These are phyloP conservation scores for Nansenia antarctica DNA, from an alignment of 2,113 vertebrate species.

Conservation along the genomic window DNA sequence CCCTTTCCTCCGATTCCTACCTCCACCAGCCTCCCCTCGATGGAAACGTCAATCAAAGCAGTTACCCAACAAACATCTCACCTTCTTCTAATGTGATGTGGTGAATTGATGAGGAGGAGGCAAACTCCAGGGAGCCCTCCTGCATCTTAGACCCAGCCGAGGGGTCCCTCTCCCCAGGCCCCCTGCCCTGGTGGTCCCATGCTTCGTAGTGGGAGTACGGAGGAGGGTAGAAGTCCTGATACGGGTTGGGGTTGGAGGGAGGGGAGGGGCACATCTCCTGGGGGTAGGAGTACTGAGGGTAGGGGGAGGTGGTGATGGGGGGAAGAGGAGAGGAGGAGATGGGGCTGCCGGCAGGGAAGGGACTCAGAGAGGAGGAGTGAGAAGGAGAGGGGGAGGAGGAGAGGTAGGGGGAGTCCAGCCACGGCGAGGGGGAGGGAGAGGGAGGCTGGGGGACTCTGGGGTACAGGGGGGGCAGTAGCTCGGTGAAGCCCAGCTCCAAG, in stretches of 20 bases:
- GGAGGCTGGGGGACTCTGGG: constrained; percentile 63
- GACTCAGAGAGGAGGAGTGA: constrained; percentile 77
- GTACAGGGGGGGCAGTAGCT: constrained; percentile 77
- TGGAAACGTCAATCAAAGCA: not conserved
- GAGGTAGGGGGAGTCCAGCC: constrained; percentile 80
- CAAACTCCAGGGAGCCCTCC: constrained; percentile 70
- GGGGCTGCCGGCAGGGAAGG: constrained; percentile 74
- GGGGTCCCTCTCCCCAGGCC: constrained; percentile 50
- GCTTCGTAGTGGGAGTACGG: constrained; percentile 69
- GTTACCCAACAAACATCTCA: constrained; percentile 32
- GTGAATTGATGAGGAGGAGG: constrained; percentile 69
- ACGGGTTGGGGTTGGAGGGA: constrained; percentile 53
- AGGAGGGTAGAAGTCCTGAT: constrained; percentile 69
- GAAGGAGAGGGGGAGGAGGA: constrained; percentile 80
- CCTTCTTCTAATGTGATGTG: constrained; percentile 82
- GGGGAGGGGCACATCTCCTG: constrained; percentile 73
- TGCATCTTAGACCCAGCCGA: constrained; percentile 55
- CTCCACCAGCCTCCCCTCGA: too few species aligned
- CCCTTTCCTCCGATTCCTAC: too few species aligned
- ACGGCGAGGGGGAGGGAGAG: constrained; percentile 73
- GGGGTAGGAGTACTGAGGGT: constrained; percentile 67
- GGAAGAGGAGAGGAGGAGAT: constrained; percentile 74
- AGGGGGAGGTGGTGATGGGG: constrained; percentile 67
- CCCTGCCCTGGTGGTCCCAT: constrained; percentile 67
- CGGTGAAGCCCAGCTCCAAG: constrained; percentile 79